Evolutionary conservation across 2,113 vertebrate species (phyloP).

Genomic region (Aleadryas rufinucha): DNA sequence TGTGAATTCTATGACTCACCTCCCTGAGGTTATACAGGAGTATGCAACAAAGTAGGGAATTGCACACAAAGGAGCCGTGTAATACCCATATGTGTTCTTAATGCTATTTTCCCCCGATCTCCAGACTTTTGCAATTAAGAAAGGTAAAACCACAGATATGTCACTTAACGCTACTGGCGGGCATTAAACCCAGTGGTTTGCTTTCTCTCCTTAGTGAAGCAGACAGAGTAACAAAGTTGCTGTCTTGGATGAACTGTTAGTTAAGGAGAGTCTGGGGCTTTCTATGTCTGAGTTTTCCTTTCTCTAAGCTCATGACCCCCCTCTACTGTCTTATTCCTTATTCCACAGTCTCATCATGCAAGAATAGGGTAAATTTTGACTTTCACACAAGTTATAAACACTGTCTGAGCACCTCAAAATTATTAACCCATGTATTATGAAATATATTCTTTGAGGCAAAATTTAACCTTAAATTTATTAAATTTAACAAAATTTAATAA

Average conservation of each 20-base stretch:
- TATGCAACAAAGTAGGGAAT: background rate
- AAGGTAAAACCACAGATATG: background rate
- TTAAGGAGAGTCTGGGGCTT: background rate
- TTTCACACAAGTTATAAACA: background rate
- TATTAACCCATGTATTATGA: background rate
- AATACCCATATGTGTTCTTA: background rate
- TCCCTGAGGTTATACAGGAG: background rate
- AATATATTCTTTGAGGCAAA: background rate
- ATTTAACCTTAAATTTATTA: too few species aligned
- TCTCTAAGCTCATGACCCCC: background rate
- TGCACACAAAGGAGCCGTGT: background rate
- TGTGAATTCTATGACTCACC: background rate
- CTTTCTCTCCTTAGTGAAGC: background rate
- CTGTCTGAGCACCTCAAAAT: background rate
- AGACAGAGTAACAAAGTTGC: background rate
- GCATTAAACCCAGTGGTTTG: background rate
- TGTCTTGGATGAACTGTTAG: background rate
- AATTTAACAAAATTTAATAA: too few species aligned
- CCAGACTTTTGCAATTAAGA: background rate
- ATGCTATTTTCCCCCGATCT: background rate
- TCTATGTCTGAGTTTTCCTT: background rate
- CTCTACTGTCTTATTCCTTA: background rate
- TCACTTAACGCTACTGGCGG: background rate
- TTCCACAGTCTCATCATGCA: background rate
- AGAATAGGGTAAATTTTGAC: background rate